Evolutionary conservation across 2,888 invertebrate species (phyloP), one percentile per base, ranked within the genome.

Genomic region (Arctia plantaginis): DNA sequence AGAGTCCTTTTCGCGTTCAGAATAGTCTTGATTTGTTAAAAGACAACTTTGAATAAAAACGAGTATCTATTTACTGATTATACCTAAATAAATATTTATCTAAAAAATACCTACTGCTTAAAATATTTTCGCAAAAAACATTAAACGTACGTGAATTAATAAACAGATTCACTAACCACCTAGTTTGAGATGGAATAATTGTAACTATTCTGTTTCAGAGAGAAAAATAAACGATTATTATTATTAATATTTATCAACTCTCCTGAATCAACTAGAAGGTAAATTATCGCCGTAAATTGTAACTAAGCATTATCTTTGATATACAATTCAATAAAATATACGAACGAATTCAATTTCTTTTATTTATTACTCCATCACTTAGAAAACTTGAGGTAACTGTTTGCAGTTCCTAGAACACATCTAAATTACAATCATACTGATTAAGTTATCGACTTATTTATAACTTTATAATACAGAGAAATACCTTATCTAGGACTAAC

Each of bases 341-440:
- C 15, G 39, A 41, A 69, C 27, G 79, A 84, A 85, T 86, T 87
- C 74, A 78, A 82, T 80, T 82, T 84, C 69, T 84, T 89, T 89
- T 86, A 89, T 89, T 87, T 87, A 86, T 86, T 80, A 81, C 87
- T 88, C 80, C 84, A 88, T 88, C 84, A 81, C 83, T 88, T 90
- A 88, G 71, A 89, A 90, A 91, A 90, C 79, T 85, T 82, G 74
- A 68, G 81, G 78, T 77, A 74, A 76, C 81, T n/a, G 82, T 77
- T 86, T 74, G 68, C 80, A 81, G 77, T 75, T 75, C 72, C 84
- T 83, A 80, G 79, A 79, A 75, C 74, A 79, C 76, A 66, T 78
- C 75, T 74, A 79, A 72, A 75, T 81, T 80, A 81, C 77, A 80
- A 78, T 77, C 74, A 75, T 76, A 78, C 68, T 78, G 76, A 80